These are phyloP conservation scores for Cryptocephalus primarius DNA, from an alignment of 2,888 invertebrate species.

Conservation along the genomic window DNA sequence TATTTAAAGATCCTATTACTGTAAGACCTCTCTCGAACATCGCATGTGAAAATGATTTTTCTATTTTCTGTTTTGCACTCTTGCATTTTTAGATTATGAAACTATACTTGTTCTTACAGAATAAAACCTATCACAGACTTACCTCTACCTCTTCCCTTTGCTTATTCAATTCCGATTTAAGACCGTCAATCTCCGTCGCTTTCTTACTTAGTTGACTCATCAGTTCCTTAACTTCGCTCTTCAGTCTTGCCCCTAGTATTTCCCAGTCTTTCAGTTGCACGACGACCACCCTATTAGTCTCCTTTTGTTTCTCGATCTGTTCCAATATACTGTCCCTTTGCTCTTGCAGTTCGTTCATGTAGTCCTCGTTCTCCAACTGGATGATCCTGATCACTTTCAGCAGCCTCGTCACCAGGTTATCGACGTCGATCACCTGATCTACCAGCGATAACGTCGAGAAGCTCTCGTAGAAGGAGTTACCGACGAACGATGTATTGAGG, in stretches of 20 bases:
- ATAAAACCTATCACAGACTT: background rate
- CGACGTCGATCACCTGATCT: conserved; percentile 65
- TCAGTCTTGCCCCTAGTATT: conserved; percentile 42
- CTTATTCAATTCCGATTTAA: conserved; percentile 43
- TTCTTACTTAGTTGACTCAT: conserved; percentile 42
- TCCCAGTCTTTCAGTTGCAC: conserved; percentile 45
- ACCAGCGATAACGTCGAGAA: conserved; percentile 50
- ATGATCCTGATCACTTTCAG: conserved; percentile 62
- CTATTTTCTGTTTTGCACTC: background rate
- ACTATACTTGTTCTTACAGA: too few relatives aligned
- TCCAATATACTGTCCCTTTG: conserved; percentile 43
- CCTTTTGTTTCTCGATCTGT: conserved; percentile 33
- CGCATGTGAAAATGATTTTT: too few relatives aligned
- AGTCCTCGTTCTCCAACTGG: conserved; percentile 57
- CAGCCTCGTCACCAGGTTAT: conserved; percentile 62
- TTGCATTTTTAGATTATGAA: too few relatives aligned
- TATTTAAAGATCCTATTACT: too few relatives aligned
- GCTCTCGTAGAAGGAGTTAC: conserved; percentile 29
- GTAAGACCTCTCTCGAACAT: too few relatives aligned
- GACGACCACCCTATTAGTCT: conserved; percentile 30
- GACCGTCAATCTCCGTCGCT: conserved; percentile 41
- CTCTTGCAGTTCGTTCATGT: conserved; percentile 52
- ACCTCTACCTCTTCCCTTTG: conserved; percentile 48
- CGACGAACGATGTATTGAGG: conserved; percentile 29
- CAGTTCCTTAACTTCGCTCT: conserved; percentile 45